Percentiles rank a stretch among this genome's conserved stretches.
phyloP scores from a whole-genome alignment of 2,797 vertebrate species.

The Parotocinclus haroldoi region DNA sequence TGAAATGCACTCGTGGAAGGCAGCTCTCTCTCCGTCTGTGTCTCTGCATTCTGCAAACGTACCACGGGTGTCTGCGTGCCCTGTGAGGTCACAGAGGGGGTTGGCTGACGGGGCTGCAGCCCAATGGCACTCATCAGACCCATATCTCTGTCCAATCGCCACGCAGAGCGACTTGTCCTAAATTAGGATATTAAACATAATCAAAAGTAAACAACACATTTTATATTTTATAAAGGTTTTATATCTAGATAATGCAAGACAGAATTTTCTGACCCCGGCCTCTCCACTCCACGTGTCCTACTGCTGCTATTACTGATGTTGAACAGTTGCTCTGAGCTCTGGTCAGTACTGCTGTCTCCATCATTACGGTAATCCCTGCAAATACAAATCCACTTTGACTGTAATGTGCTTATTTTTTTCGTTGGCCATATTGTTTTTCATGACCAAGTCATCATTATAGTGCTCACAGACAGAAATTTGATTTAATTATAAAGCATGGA shows the following conservation, averaged over 20 bases:
- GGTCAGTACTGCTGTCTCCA: conserved; percentile 87
- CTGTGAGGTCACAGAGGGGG: conserved; percentile 94
- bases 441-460: too few species aligned
- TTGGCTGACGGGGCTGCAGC: conserved; percentile 90
- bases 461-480: too few species aligned
- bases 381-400: conserved; percentile 27
- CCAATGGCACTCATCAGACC: conserved; percentile 98
- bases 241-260: background rate
- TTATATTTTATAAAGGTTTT: background rate
- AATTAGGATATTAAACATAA: background rate
- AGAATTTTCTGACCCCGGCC: conserved; percentile 66
- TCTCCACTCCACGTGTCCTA: conserved; percentile 79
- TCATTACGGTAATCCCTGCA: conserved; percentile 89
- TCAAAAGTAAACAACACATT: background rate
- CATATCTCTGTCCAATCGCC: conserved; percentile 96
- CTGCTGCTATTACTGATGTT: conserved; percentile 79
- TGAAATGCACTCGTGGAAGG: conserved; percentile 72
- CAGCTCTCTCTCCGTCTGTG: conserved; percentile 90
- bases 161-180: conserved; percentile 87
- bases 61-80: conserved; percentile 93
- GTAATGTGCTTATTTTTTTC: too few species aligned
- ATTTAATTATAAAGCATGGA: too few species aligned
- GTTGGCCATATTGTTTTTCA: too few species aligned
- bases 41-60: conserved; percentile 94
- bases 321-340: conserved; percentile 85